These are phyloP conservation scores for Diabrotica virgifera DNA, from an alignment of 1,140 invertebrate genomes.

Conservation along the genomic window DNA sequence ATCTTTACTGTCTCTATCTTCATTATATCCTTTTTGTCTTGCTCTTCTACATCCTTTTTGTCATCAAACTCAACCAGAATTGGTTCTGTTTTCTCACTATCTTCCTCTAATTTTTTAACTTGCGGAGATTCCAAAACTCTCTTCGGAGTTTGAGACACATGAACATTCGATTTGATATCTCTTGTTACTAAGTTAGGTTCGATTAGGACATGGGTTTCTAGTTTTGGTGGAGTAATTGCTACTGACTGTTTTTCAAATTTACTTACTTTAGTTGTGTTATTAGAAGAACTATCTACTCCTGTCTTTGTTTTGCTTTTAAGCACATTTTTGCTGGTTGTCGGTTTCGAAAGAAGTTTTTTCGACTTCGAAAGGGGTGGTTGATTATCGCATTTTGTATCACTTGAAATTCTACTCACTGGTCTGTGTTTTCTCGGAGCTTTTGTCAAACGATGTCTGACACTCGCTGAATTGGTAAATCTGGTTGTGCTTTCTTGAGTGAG, in stretches of 20 bases:
- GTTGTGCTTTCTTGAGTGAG: conserved; percentile 67
- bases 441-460: conserved; percentile 57
- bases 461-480: conserved; percentile 51
- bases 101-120: too few species aligned
- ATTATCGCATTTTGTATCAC: conserved; percentile 29
- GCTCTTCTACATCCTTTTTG: neutral
- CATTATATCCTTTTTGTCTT: neutral
- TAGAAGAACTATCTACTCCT: conserved; percentile 19
- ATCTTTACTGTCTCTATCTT: too few species aligned
- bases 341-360: conserved; percentile 41
- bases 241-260: neutral
- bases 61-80: neutral
- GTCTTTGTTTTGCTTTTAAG: conserved; percentile 40
- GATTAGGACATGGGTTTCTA: too few species aligned
- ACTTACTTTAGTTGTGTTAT: neutral
- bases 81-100: too few species aligned
- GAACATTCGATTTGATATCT: too few species aligned
- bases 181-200: too few species aligned
- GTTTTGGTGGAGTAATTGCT: too few species aligned
- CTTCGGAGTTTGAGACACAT: too few species aligned
- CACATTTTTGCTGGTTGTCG: conserved; percentile 37
- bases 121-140: too few species aligned
- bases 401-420: conserved; percentile 75
- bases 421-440: conserved; percentile 65
- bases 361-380: conserved; percentile 46